Percentiles rank a stretch among this genome's conserved stretches.
Conservation (phyloP, 2,888 invertebrate species). For the Sarcophaga variegata region DNA sequence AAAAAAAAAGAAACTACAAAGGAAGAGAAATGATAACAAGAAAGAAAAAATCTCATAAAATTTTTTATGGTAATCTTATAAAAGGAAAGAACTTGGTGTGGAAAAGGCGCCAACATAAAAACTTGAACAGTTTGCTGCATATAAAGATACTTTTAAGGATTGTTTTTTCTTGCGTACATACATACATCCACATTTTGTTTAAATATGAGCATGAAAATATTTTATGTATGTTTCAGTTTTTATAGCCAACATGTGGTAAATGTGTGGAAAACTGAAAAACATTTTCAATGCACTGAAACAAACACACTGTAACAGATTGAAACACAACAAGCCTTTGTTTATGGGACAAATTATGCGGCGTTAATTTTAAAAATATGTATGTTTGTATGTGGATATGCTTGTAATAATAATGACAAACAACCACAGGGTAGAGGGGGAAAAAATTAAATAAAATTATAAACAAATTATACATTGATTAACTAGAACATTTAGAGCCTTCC, state of each 20-base stretch:
- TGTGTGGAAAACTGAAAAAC: conserved; percentile 46
- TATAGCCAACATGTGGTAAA: conserved; percentile 54
- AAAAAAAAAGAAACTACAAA: background rate
- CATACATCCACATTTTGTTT: background rate
- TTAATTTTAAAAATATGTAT: conserved; percentile 41
- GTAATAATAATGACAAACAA: background rate
- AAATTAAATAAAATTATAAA: conserved; percentile 4
- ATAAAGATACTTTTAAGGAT: background rate
- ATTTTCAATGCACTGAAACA: background rate
- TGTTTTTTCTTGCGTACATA: conserved; percentile 2
- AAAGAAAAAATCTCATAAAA: conserved; percentile 44
- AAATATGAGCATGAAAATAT: conserved; percentile 32
- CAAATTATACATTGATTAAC: conserved; percentile 41
- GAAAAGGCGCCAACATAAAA: conserved; percentile 60
- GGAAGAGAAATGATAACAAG: background rate
- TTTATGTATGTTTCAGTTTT: conserved; percentile 39
- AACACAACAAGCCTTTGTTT: conserved; percentile 34
- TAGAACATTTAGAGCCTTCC: conserved; percentile 40
- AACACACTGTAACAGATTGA: conserved; percentile 6
- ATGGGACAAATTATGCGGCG: conserved; percentile 50
- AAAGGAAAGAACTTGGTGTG: conserved; percentile 32
- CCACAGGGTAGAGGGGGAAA: background rate
- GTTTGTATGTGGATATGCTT: background rate
- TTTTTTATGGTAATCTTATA: conserved; percentile 60
- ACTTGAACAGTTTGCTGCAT: background rate